Percentiles rank a stretch among this genome's conserved stretches.
phyloP scores from a whole-genome alignment of 2,113 vertebrate species.

The Theristicus caerulescens region DNA sequence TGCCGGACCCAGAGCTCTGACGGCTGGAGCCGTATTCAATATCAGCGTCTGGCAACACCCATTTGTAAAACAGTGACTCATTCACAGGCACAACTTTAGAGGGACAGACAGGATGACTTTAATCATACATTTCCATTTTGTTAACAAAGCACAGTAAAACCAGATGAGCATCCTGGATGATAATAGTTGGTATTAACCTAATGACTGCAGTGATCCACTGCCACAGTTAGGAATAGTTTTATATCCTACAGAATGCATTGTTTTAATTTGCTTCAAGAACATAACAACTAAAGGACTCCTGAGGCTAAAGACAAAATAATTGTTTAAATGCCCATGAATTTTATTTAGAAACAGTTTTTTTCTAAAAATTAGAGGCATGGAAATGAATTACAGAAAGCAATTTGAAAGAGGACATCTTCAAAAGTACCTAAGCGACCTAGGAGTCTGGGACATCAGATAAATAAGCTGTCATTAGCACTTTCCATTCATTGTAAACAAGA shows the following conservation, averaged over 20 bases:
- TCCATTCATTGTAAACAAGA: not conserved
- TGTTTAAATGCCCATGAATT: not conserved
- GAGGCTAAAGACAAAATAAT: conserved; percentile 31
- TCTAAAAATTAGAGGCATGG: not conserved
- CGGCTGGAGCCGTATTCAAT: conserved; percentile 61
- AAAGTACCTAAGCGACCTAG: not conserved
- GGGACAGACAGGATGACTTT: conserved; percentile 61
- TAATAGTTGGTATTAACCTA: conserved; percentile 59
- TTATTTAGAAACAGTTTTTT: not conserved
- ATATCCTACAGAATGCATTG: conserved; percentile 20
- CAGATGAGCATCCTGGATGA: conserved; percentile 51
- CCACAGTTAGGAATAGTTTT: not conserved
- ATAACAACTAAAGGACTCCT: not conserved
- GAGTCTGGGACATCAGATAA: not conserved
- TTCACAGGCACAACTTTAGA: conserved; percentile 50
- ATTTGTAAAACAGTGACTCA: conserved; percentile 67
- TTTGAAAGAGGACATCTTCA: not conserved
- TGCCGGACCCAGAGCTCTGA: conserved; percentile 32
- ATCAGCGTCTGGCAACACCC: conserved; percentile 53
- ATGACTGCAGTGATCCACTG: conserved; percentile 7
- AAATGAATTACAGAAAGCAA: not conserved
- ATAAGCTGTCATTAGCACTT: not conserved
- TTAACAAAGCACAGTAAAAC: conserved; percentile 61
- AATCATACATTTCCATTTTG: conserved; percentile 65
- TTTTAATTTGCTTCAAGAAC: conserved; percentile 27